Evolutionary conservation across 2,888 invertebrate species (phyloP), one percentile per base, ranked within the genome.

Genomic region (Poecilobothrus nobilitatus): DNA sequence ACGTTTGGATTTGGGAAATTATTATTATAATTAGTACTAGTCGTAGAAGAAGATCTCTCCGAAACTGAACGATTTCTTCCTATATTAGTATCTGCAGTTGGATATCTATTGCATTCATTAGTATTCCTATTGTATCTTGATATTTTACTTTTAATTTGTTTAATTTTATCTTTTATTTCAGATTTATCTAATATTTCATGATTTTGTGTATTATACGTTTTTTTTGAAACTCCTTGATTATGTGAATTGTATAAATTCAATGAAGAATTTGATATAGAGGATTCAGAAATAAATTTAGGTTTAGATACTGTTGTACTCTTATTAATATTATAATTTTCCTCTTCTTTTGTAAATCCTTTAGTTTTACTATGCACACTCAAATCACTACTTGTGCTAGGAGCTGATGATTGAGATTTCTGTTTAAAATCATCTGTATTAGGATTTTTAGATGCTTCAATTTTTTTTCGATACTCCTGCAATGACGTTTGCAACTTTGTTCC

Each of bases 131-230:
- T 22, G 70, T 69, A 8, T 70, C 21, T n/a, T 61, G 68, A 22
- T 71, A 73, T 71, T 1, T 1, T 22, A 1, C 34, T 37, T 27
- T 69, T 0, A 67, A 34, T 15, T 68, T 37, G 10, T 67, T 69
- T 18, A 71, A 73, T 18, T 73, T 71, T 10, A 72, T 71, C 5
- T 72, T 72, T 41, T 72, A 71, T 5, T 66, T 61, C 22, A 63
- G 18, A 44, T 41, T 22, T 63, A 63, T 20, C 53, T 53, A 9
- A 66, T 41, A 62, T 66, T 67, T 68, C 0, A 68, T 68, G 2
- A 66, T 70, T 12, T 18, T 20, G 20, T 10, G 37, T 68, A 67
- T 1, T 53, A 53, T 3, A 15, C 15, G 41, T 53, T 2, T 53
- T 37, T 37, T 8, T 37, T 37, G 37, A 37, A 37, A 4, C 8